phyloP scores from a whole-genome alignment of 2,113 vertebrate genomes.

The Monarcha castaneiventris region DNA sequence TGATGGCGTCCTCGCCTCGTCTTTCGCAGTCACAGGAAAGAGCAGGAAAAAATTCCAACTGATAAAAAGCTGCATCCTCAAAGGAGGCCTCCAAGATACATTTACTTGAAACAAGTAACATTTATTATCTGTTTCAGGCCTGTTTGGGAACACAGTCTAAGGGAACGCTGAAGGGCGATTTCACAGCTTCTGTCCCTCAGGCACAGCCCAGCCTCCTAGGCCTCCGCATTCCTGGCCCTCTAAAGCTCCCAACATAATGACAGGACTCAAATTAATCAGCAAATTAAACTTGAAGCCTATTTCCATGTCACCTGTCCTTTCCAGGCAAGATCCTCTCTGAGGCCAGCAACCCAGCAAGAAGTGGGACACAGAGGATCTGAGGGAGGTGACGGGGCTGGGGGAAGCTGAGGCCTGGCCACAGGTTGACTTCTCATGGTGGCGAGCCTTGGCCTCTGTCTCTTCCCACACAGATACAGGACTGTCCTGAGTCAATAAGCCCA shows the following conservation, averaged over 20 bases:
- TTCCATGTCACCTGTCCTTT: neutral
- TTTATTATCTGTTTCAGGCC: neutral
- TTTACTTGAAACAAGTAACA: neutral
- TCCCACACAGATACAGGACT: neutral
- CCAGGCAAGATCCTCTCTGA: neutral
- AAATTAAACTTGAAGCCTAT: neutral
- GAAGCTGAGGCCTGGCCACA: neutral
- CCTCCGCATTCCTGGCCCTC: neutral
- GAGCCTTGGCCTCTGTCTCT: neutral
- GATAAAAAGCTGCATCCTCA: neutral
- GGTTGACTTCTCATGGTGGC: accelerated
- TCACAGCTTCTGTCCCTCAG: neutral
- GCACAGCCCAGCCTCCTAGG: neutral
- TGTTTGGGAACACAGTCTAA: neutral
- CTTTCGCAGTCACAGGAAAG: neutral
- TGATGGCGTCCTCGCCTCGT: accelerated
- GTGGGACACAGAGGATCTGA: neutral
- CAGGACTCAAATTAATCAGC: neutral
- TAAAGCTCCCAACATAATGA: neutral
- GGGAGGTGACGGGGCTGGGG: neutral
- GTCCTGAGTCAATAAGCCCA: neutral
- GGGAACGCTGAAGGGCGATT: accelerated
- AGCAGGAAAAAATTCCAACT: neutral
- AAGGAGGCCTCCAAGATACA: neutral
- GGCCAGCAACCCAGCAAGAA: neutral